phyloP scores from a whole-genome alignment of 1,140 invertebrate genomes.

The Drosophila nigrodunni region DNA sequence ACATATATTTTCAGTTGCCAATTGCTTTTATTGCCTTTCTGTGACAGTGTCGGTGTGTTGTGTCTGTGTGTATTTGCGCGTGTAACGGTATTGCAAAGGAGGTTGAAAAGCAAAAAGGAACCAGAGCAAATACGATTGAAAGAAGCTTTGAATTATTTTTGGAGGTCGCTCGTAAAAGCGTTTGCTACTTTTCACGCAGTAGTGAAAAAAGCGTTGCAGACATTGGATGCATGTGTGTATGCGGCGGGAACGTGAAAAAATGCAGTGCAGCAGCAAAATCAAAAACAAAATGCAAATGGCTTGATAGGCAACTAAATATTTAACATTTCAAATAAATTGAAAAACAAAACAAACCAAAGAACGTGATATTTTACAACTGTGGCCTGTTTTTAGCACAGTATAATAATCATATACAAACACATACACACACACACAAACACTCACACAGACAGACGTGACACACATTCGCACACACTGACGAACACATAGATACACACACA shows the following conservation, averaged over 20 bases:
- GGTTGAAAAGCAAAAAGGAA: slow-evolving; percentile 59
- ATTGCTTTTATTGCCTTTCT: slow-evolving; percentile 29
- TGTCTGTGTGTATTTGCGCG: slow-evolving; percentile 4
- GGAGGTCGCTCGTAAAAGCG: slow-evolving; percentile 59
- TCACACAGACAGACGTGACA: slow-evolving; percentile 3
- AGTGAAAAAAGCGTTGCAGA: slow-evolving; percentile 52
- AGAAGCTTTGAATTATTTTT: slow-evolving; percentile 33
- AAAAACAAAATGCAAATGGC: slow-evolving; percentile 70
- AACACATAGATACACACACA: slow-evolving; percentile 27
- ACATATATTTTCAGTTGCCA: slow-evolving; percentile 26
- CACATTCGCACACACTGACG: slow-evolving; percentile 4
- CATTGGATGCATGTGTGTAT: slow-evolving; percentile 62
- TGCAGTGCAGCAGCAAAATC: slow-evolving; percentile 62
- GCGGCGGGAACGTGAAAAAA: slow-evolving; percentile 57
- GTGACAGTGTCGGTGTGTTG: neutral
- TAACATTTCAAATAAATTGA: slow-evolving; percentile 48
- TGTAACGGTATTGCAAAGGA: slow-evolving; percentile 50
- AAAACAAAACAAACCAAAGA: slow-evolving; percentile 45
- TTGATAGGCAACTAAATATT: slow-evolving; percentile 71
- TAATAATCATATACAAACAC: slow-evolving; percentile 24
- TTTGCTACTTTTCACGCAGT: slow-evolving; percentile 21
- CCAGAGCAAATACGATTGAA: slow-evolving; percentile 6
- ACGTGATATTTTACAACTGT: slow-evolving; percentile 75
- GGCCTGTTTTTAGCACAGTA: slow-evolving; percentile 73
- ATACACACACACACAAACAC: slow-evolving; percentile 20